Evolutionary conservation across 2,888 invertebrate genomes (phyloP), one percentile per base, ranked within the genome.

Genomic region (Acanthosepion esculentum): DNA sequence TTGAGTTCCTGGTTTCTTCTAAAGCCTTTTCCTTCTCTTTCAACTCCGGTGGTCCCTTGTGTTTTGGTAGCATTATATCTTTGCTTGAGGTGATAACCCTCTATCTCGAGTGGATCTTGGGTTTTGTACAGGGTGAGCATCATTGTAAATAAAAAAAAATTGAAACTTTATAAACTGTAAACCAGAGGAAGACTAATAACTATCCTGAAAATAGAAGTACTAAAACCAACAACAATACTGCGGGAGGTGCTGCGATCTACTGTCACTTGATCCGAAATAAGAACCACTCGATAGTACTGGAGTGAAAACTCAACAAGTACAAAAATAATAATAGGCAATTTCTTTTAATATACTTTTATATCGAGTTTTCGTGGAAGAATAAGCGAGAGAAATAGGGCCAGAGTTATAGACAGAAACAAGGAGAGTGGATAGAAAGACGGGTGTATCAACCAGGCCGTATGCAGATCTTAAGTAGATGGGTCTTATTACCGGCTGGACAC

Each of bases 401-500:
- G 12, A 78, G n/a, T 78, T 78, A n/a, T 7, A n/a, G 78, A 78
- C 5, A n/a, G n/a, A 5, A n/a, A 12, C 18, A 33, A 78, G 33
- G 78, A 78, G 7, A 78, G 78, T 59, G 3, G 3, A 78, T 78
- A 8, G 15, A n/a, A 8, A n/a, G n/a, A n/a, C 33, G 78, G 78
- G 78, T 78, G 78, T 78, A 78, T 78, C n/a, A 78, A n/a, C 7
- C n/a, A 10, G 78, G 15, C 78, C 33, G 8, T 78, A n/a, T n/a
- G 78, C 23, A n/a, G n/a, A 78, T n/a, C 15, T 18, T 78, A 78
- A 78, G 78, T n/a, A n/a, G 78, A n/a, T 78, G 33, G 78, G 12
- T 78, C 78, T 78, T 78, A 78, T 78, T 78, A 78, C 78, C n/a
- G n/a, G 78, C 33, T 78, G 78, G 78, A 78, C 78, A 78, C 78